Percentiles rank a stretch among this genome's conserved stretches.
Evolutionary conservation across 2,888 invertebrate species (phyloP).

Genomic region (Meiosimyza platycephala): DNA sequence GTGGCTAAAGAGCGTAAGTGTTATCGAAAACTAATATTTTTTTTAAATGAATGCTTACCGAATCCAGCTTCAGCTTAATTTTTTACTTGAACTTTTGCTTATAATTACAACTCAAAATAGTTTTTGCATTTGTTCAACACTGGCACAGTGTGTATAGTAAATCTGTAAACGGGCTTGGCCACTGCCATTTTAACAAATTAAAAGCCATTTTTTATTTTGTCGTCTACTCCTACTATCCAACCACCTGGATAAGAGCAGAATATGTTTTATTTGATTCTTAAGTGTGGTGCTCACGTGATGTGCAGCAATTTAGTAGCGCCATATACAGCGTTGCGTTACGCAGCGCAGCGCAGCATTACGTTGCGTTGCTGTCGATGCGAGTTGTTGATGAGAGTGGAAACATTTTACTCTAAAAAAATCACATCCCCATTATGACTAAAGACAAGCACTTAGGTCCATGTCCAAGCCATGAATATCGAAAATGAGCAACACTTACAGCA

Average conservation of each 20-base stretch:
- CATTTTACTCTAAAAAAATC: constrained; percentile 26
- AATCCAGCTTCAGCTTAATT: too few relatives aligned
- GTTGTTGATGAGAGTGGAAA: constrained; percentile 21
- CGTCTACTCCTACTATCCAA: constrained; percentile 1
- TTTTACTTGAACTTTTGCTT: too few relatives aligned
- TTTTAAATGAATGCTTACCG: too few relatives aligned
- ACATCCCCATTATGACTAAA: constrained; percentile 33
- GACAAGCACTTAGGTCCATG: constrained; percentile 27
- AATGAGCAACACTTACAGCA: constrained; percentile 32
- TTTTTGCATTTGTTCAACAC: background rate
- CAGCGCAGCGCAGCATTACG: background rate
- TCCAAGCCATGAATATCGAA: constrained; percentile 31
- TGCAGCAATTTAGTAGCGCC: constrained; percentile 20
- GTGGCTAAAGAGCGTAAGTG: too few relatives aligned
- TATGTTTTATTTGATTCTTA: constrained; percentile 26
- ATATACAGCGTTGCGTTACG: constrained; percentile 3
- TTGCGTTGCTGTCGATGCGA: background rate
- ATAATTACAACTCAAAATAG: too few relatives aligned
- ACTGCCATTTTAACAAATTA: constrained; percentile 19
- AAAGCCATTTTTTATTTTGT: constrained; percentile 11
- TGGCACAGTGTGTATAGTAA: background rate
- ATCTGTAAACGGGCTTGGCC: constrained; percentile 2
- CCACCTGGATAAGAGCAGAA: background rate
- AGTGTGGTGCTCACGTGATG: constrained; percentile 27
- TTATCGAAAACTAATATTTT: too few relatives aligned